phyloP scores from a whole-genome alignment of 2,113 vertebrate species.

The Eira barbara region DNA sequence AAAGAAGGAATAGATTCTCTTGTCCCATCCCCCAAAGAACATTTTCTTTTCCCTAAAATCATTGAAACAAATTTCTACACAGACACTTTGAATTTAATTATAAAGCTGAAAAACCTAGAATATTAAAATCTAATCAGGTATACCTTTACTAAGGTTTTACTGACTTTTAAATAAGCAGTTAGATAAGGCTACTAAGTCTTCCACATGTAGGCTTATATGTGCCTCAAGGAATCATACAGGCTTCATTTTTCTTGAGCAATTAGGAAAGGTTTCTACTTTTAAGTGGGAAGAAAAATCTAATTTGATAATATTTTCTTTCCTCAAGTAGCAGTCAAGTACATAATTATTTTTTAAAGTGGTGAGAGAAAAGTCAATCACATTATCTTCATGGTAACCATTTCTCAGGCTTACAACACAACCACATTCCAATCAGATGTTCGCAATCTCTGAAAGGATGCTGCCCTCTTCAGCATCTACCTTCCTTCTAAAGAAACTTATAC shows the following conservation, averaged over 20 bases:
- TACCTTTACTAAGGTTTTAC: not conserved
- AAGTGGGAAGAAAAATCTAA: conserved; percentile 20
- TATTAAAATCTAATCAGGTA: not conserved
- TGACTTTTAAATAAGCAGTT: not conserved
- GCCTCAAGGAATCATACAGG: not conserved
- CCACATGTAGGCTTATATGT: not conserved
- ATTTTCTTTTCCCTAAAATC: not conserved
- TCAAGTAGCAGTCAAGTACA: not conserved
- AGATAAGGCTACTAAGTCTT: not conserved
- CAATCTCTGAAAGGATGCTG: not conserved
- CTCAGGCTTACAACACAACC: not conserved
- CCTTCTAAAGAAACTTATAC: not conserved
- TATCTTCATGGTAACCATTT: not conserved
- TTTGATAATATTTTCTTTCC: conserved; percentile 21
- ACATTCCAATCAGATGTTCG: not conserved
- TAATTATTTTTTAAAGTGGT: conserved; percentile 9
- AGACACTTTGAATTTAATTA: not conserved
- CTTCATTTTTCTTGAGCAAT: conserved; percentile 12
- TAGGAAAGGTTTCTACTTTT: not conserved
- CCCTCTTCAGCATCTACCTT: not conserved
- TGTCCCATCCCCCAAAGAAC: not conserved
- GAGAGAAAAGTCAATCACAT: not conserved
- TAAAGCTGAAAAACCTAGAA: not conserved
- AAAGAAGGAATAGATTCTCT: not conserved
- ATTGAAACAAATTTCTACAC: not conserved